Evolutionary conservation across 2,888 invertebrate genomes (phyloP), one percentile per base, ranked within the genome.

Genomic region (Noctua pronuba): DNA sequence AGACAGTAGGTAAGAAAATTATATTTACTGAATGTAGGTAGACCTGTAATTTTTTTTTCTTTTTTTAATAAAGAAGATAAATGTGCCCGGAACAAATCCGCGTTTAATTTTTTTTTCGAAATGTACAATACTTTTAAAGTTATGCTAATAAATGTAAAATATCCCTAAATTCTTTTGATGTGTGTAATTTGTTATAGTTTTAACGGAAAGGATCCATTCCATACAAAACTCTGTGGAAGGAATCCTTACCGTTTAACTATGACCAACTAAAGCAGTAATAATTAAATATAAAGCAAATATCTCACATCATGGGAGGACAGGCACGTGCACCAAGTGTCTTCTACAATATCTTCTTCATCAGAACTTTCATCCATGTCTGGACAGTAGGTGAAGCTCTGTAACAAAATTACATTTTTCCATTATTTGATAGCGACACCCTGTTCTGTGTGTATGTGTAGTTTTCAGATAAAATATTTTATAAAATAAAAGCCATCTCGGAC

Each of bases 301-400:
- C 62, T 83, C 82, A 95, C 96, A 93, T 96, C 96, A 80, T 95
- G 96, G 0, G 96, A 95, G 2, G 96, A 96, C 0, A 96, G 90
- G 86, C 97, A 97, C 2, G 96, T 96, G 86, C 97, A 97, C 93
- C 94, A 95, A 0, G 94, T 88, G 67, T 95, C 95, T 77, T 95
- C 96, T 58, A 92, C 91, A 28, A 91, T 89, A 28, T 95, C 96
- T 21, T 95, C 95, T n/a, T 96, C 96, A 0, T 96, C 96, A 11
- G 78, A 96, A 52, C 84, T 84, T 83, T 96, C 96, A 38, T 95
- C 95, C 60, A 95, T 95, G 0, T 91, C 94, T 73, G 94, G 93
- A 81, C 92, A 93, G 79, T 93, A 95, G 69, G 91, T 90, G 84
- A 93, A 95, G 80, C 88, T 92, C 96, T 96, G 89, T 58, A 93